Evolutionary conservation across 1,140 invertebrate species (phyloP), one percentile per base, ranked within the genome.

Genomic region (Manduca sexta): DNA sequence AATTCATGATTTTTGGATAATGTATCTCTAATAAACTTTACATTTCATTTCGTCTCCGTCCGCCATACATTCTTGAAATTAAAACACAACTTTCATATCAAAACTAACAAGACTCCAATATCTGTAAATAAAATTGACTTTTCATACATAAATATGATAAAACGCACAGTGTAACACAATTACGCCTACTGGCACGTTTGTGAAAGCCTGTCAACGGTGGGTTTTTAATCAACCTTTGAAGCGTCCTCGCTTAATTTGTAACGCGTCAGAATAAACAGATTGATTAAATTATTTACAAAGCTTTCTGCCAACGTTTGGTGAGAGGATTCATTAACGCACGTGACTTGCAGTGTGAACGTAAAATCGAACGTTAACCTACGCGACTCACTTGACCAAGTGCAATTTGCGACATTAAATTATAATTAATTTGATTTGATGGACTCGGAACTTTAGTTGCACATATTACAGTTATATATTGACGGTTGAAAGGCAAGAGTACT

Each of bases 291-390:
- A 64, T 74, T 58, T 63, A 64, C 56, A 64, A 60, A 64, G 56
- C 54, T 48, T 55, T 46, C 31, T 44, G 49, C 47, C 43, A 40
- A 58, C 50, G 53, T 62, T 61, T 60, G 46, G 51, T 67, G 66
- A 78, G 65, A 76, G 67, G 62, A 62, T 74, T 76, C 74, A 77
- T 79, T 79, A 82, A 61, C 57, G 42, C 72, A 74, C 70, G 74
- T 82, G 75, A 82, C 75, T 76, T 82, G 77, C 71, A 70, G 31
- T 69, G 59, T 61, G 56, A 60, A 50, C 39, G 51, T 57, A 58
- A 63, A 70, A 64, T 55, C 62, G 61, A 68, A 60, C 70, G 69
- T 81, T 73, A 69, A 56, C 62, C n/a, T n/a, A 54, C 60, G 48
- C 71, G 64, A 68, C 56, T 65, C 73, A 57, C 35, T 34, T 38